Percentiles rank a stretch among this genome's conserved stretches.
These are phyloP conservation scores for Craterocephalus amniculus DNA, from an alignment of 2,797 vertebrate genomes.

Conservation along the genomic window DNA sequence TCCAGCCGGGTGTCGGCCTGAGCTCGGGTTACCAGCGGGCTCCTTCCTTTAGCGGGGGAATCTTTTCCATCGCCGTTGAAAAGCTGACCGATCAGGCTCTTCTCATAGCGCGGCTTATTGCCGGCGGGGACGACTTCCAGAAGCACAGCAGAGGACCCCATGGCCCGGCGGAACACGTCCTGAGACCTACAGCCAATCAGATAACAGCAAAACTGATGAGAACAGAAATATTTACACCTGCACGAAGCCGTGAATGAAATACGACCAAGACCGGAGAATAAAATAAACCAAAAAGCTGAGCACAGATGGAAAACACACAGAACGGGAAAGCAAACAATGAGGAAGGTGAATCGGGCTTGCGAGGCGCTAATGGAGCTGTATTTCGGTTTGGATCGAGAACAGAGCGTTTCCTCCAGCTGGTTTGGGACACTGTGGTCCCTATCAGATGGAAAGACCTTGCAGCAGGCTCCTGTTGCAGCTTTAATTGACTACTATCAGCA, in stretches of 20 bases:
- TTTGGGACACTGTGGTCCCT: slow-evolving; percentile 45
- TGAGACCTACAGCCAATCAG: slow-evolving; percentile 77
- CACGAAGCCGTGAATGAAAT: neutral
- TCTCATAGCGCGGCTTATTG: slow-evolving; percentile 90
- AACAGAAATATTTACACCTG: no score
- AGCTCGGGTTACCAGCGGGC: slow-evolving; percentile 66
- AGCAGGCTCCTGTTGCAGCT: slow-evolving; percentile 35
- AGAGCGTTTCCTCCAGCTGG: slow-evolving; percentile 55
- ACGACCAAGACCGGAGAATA: neutral
- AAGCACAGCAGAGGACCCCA: slow-evolving; percentile 79
- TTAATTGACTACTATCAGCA: slow-evolving; percentile 49
- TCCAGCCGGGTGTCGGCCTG: slow-evolving; percentile 13
- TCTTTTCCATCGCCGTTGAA: slow-evolving; percentile 66
- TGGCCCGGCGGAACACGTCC: slow-evolving; percentile 92
- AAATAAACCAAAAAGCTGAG: neutral
- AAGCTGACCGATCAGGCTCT: slow-evolving; percentile 87
- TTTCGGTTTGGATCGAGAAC: slow-evolving; percentile 49
- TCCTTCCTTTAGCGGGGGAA: slow-evolving; percentile 71
- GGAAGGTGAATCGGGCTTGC: slow-evolving; percentile 22
- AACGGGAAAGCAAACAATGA: slow-evolving; percentile 14
- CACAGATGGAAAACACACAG: slow-evolving; percentile 16
- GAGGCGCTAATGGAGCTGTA: slow-evolving; percentile 36
- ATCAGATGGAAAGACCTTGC: slow-evolving; percentile 58
- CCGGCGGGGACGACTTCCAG: slow-evolving; percentile 85
- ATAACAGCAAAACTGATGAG: no score